A percentile compares a stretch with the other conserved stretches of the same genome.
Evolutionary conservation across 2,797 vertebrate species (phyloP).

Genomic region (Siniperca undulata): DNA sequence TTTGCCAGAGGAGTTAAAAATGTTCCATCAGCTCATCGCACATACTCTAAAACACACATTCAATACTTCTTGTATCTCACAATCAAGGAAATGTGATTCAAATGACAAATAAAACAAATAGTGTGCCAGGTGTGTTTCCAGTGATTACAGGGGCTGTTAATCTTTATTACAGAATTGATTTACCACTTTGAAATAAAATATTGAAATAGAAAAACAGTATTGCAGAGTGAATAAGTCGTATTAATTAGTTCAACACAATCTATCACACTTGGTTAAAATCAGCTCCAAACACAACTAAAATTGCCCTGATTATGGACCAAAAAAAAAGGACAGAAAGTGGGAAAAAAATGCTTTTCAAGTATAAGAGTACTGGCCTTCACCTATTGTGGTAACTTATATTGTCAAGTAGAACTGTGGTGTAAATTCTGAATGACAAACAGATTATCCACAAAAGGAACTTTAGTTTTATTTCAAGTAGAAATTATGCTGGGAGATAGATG

Average conservation of each 20-base stretch:
- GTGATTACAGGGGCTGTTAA: background rate
- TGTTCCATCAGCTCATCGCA: conserved; percentile 24
- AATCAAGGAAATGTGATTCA: conserved; percentile 7
- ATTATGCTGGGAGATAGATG: background rate
- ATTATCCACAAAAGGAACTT: background rate
- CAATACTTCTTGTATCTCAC: conserved; percentile 7
- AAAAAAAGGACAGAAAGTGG: background rate
- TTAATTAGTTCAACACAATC: conserved; percentile 15
- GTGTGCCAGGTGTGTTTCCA: background rate
- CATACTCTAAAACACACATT: conserved; percentile 15
- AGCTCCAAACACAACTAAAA: background rate
- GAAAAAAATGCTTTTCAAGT: background rate
- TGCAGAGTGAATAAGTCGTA: background rate
- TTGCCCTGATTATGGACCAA: background rate
- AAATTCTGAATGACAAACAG: background rate
- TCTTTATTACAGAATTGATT: conserved; percentile 10
- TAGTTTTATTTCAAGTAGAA: background rate
- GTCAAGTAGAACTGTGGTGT: background rate
- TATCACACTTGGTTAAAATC: background rate
- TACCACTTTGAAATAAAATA: background rate
- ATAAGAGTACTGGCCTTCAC: background rate
- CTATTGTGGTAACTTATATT: conserved; percentile 5
- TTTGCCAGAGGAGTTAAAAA: conserved; percentile 28
- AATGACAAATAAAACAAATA: background rate
- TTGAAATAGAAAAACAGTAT: background rate